These are phyloP conservation scores for Microctenopoma steveboyesi DNA, from an alignment of 2,797 vertebrate genomes.

Conservation along the genomic window DNA sequence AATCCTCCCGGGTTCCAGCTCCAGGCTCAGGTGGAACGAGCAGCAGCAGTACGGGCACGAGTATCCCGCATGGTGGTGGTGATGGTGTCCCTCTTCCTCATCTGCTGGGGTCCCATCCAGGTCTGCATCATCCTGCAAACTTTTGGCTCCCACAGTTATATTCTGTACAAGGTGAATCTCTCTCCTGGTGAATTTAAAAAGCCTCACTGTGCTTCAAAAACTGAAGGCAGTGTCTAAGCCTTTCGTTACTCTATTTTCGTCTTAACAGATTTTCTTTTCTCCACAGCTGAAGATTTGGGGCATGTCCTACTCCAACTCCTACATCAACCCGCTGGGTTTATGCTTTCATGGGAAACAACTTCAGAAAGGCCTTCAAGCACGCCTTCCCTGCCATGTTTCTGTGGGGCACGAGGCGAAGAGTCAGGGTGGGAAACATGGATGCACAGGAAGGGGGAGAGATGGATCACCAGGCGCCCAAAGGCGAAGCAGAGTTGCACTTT, in stretches of 20 bases:
- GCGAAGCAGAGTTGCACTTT: slow-evolving; percentile 67
- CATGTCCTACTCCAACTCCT: slow-evolving; percentile 86
- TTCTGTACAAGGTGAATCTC: slow-evolving; percentile 75
- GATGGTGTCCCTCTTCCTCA: slow-evolving; percentile 78
- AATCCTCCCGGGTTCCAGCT: slow-evolving; percentile 50
- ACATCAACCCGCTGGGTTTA: slow-evolving; percentile 81
- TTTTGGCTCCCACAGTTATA: slow-evolving; percentile 73
- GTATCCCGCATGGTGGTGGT: slow-evolving; percentile 84
- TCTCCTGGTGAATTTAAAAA: background rate
- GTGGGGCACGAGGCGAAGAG: slow-evolving; percentile 55
- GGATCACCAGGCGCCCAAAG: slow-evolving; percentile 47
- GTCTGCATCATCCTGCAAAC: slow-evolving; percentile 82
- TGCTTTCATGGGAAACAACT: slow-evolving; percentile 84
- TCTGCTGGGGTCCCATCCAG: slow-evolving; percentile 83
- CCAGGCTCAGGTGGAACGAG: slow-evolving; percentile 72
- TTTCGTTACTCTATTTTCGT: background rate
- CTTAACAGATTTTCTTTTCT: background rate
- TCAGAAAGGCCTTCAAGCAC: slow-evolving; percentile 82
- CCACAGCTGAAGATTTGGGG: slow-evolving; percentile 82
- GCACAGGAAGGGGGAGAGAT: slow-evolving; percentile 29
- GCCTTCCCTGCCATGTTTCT: slow-evolving; percentile 78
- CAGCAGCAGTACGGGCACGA: slow-evolving; percentile 67
- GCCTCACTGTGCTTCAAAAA: no score
- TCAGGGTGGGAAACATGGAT: slow-evolving; percentile 41
- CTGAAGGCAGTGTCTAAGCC: accelerated